Evolutionary conservation across 1,140 invertebrate species (phyloP).

Genomic region (Drosophila sp.): DNA sequence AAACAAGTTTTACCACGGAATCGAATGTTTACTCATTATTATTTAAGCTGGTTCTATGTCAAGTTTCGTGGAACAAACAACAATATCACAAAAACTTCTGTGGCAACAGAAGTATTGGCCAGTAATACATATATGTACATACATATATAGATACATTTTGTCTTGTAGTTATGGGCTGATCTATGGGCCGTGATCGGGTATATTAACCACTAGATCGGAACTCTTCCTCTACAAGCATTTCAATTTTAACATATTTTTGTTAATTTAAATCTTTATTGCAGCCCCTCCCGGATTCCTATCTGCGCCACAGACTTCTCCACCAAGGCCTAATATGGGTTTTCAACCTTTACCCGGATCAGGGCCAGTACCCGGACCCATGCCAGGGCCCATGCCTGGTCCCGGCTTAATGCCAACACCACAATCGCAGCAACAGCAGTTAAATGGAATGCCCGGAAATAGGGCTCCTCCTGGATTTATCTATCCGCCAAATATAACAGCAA

Average conservation of each 20-base stretch:
- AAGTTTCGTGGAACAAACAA: no score
- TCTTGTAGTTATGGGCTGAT: no score
- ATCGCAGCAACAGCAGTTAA: conserved; percentile 50
- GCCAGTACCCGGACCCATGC: conserved; percentile 47
- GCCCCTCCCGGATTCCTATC: conserved; percentile 66
- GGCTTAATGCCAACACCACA: conserved; percentile 65
- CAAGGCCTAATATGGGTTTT: conserved; percentile 64
- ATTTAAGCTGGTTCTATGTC: no score
- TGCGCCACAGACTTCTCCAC: conserved; percentile 63
- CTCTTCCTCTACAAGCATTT: no score
- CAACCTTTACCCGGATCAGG: conserved; percentile 55
- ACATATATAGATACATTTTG: no score
- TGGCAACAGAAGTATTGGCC: no score
- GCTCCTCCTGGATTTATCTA: conserved; percentile 71
- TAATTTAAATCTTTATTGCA: conserved; percentile 29
- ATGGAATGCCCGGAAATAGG: conserved; percentile 59
- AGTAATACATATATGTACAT: no score
- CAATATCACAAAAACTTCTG: no score
- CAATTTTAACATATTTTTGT: not conserved
- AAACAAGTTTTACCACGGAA: not conserved
- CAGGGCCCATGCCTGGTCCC: conserved; percentile 41
- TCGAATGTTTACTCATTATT: not conserved
- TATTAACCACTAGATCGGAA: no score
- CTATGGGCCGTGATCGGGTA: no score
- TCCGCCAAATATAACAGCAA: conserved; percentile 53